A percentile compares a stretch with the other conserved stretches of the same genome.
Conservation (phyloP, 2,797 vertebrate genomes). For the Hyperoplus immaculatus region DNA sequence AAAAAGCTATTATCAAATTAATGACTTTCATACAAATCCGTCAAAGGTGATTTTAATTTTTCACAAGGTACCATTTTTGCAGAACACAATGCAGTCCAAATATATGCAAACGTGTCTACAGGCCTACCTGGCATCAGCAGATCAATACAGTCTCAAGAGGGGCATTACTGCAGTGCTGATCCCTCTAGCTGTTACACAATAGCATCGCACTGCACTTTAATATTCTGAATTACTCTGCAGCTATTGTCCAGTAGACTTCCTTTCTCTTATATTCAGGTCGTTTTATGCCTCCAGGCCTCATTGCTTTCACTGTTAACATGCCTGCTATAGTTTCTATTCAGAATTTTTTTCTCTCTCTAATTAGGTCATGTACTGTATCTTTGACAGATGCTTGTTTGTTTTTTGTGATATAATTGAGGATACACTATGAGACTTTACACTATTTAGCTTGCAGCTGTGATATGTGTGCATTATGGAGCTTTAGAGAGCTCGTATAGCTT, state of each 20-base stretch:
- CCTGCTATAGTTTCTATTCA: slow-evolving; percentile 30
- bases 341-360: slow-evolving; percentile 50
- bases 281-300: slow-evolving; percentile 63
- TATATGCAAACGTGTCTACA: slow-evolving; percentile 43
- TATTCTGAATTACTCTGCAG: slow-evolving; percentile 64
- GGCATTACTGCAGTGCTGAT: slow-evolving; percentile 44
- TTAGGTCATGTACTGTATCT: slow-evolving; percentile 52
- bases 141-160: slow-evolving; percentile 56
- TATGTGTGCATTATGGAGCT: neutral
- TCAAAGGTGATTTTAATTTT: slow-evolving; percentile 11
- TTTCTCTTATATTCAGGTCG: slow-evolving; percentile 69
- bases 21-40: slow-evolving; percentile 31
- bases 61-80: slow-evolving; percentile 24
- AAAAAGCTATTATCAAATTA: slow-evolving; percentile 41
- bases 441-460: neutral
- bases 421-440: too few relatives aligned
- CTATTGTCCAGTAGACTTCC: slow-evolving; percentile 65
- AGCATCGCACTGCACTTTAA: slow-evolving; percentile 45
- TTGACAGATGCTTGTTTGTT: slow-evolving; percentile 51
- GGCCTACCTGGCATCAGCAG: slow-evolving; percentile 45
- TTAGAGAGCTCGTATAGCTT: neutral
- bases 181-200: slow-evolving; percentile 33
- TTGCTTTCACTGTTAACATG: slow-evolving; percentile 53
- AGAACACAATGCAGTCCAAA: slow-evolving; percentile 24
- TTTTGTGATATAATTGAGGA: slow-evolving; percentile 6